Conservation (phyloP, 2,797 vertebrate species). For the Trichosurus vulpecula region DNA sequence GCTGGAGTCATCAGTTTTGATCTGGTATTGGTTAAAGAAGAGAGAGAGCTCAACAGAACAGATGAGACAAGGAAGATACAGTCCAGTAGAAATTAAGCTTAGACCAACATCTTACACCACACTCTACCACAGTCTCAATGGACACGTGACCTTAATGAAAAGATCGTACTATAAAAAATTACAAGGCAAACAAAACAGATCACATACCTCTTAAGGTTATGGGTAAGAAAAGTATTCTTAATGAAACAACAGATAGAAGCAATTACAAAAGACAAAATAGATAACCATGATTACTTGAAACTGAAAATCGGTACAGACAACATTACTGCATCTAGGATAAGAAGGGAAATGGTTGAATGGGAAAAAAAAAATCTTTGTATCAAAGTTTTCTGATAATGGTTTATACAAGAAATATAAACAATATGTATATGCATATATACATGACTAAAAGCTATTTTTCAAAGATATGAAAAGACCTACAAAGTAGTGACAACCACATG, state of each 20-base stretch:
- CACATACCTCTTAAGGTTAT: background rate
- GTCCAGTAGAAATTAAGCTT: background rate
- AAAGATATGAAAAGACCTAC: background rate
- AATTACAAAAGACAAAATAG: too few relatives aligned
- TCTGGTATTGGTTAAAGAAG: background rate
- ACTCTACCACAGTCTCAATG: too few relatives aligned
- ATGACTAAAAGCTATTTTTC: background rate
- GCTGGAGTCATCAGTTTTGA: background rate
- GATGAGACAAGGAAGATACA: background rate
- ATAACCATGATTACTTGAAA: too few relatives aligned
- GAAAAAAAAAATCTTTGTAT: too few relatives aligned
- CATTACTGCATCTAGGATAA: too few relatives aligned
- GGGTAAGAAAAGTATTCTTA: background rate
- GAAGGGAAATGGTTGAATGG: too few relatives aligned
- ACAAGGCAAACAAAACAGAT: background rate
- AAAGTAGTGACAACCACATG: background rate
- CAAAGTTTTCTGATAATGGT: too few relatives aligned
- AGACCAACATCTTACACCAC: background rate
- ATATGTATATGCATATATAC: too few relatives aligned
- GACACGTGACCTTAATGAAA: background rate
- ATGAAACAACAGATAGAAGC: too few relatives aligned
- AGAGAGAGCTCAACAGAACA: background rate
- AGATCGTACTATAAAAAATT: background rate
- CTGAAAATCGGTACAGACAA: too few relatives aligned
- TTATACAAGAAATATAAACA: too few relatives aligned